Evolutionary conservation across 2,113 vertebrate species (phyloP).

Genomic region (Gymnorhina tibicen): DNA sequence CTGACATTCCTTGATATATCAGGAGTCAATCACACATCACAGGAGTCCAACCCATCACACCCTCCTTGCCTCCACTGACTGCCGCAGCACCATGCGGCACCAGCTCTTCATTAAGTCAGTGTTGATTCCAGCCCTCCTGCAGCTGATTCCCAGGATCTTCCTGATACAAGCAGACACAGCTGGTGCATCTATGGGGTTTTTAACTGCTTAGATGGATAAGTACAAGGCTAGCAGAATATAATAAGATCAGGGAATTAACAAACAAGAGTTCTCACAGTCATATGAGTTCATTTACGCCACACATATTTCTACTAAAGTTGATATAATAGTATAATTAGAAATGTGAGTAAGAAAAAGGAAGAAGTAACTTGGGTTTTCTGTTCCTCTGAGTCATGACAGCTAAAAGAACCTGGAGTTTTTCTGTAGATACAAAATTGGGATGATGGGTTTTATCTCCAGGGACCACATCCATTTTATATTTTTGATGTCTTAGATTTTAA

Average conservation of each 20-base stretch:
- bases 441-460: not conserved
- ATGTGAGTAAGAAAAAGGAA: not conserved
- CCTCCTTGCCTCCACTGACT: not conserved
- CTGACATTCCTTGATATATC: not conserved
- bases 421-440: not conserved
- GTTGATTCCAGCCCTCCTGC: not conserved
- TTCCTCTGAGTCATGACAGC: not conserved
- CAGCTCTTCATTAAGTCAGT: not conserved
- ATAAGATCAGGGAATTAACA: not conserved
- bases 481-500: not conserved
- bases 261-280: not conserved
- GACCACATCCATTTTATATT: not conserved
- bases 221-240: not conserved
- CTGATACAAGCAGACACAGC: not conserved
- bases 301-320: not conserved
- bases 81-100: fast-evolving
- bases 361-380: not conserved
- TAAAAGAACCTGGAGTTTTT: not conserved
- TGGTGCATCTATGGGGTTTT: not conserved
- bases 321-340: not conserved
- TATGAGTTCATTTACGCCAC: not conserved
- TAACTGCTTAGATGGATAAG: not conserved
- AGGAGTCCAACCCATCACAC: fast-evolving
- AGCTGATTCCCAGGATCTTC: not conserved
- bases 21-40: not conserved